Evolutionary conservation across 2,113 vertebrate genomes (phyloP).

Genomic region (Chaetorhynchus papuensis): DNA sequence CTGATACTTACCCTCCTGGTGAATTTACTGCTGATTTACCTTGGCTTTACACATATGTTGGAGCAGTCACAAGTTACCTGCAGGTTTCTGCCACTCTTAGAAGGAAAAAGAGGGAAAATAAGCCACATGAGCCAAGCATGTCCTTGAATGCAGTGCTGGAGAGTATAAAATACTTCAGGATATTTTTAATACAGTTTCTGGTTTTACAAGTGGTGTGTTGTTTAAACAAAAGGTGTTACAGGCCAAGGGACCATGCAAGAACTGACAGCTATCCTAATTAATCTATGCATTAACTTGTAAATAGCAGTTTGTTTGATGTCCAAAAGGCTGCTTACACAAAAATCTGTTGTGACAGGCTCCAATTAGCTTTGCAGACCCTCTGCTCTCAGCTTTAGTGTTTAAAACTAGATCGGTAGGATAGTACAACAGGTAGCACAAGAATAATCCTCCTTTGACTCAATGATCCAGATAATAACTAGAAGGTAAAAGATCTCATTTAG

Average conservation of each 20-base stretch:
- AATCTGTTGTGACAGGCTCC: neutral
- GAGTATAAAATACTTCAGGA: neutral
- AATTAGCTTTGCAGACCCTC: neutral
- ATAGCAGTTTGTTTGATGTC: neutral
- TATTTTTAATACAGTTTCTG: neutral
- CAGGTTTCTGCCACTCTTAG: neutral
- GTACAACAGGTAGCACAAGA: neutral
- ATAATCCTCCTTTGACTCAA: neutral
- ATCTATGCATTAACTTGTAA: neutral
- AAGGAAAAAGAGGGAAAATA: neutral
- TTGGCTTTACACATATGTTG: accelerated
- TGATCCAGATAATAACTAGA: neutral
- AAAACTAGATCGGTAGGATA: neutral
- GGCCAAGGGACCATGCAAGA: neutral
- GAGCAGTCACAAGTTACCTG: neutral
- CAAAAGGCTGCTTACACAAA: neutral
- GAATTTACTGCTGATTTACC: neutral
- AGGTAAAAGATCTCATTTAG: neutral
- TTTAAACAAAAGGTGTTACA: neutral
- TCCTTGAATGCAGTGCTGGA: neutral
- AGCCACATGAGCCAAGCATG: neutral
- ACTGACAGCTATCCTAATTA: neutral
- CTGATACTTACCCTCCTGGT: neutral
- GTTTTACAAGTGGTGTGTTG: neutral
- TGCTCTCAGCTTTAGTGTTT: neutral